phyloP scores from a whole-genome alignment of 2,797 vertebrate genomes.

The Eupleurogrammus muticus region DNA sequence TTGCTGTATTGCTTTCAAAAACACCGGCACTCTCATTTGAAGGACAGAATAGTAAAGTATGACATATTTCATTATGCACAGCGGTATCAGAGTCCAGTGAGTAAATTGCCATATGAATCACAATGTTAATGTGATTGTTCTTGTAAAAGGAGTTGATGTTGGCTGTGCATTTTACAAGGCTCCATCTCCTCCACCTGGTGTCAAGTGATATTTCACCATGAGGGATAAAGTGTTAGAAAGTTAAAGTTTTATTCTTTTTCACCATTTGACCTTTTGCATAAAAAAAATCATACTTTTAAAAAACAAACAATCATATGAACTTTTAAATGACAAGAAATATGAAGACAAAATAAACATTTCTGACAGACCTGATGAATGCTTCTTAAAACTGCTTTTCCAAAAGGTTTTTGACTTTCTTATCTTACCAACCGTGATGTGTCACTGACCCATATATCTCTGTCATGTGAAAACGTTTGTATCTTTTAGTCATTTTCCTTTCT shows the following conservation, averaged over 20 bases:
- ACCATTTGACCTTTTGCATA: no score
- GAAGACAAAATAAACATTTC: no score
- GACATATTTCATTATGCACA: constrained; percentile 1
- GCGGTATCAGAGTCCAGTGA: constrained; percentile 5
- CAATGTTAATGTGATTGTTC: constrained; percentile 25
- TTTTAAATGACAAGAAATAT: no score
- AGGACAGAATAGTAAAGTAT: background rate
- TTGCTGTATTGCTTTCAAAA: background rate
- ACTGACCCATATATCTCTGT: no score
- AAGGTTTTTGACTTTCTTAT: no score
- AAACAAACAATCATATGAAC: no score
- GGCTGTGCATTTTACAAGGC: constrained; percentile 12
- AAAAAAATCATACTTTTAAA: no score
- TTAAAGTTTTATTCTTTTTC: constrained; percentile 8
- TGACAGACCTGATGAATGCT: no score
- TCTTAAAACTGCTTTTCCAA: no score
- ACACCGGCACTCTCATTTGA: constrained; percentile 2
- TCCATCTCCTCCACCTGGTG: background rate
- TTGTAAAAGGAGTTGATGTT: constrained; percentile 2
- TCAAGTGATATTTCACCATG: background rate
- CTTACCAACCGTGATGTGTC: no score
- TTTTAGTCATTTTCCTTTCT: background rate
- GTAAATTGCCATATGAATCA: constrained; percentile 34
- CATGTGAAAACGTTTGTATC: background rate
- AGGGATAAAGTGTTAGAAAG: constrained; percentile 16